phyloP scores from a whole-genome alignment of 2,888 invertebrate species.

The Campoplex capitator region DNA sequence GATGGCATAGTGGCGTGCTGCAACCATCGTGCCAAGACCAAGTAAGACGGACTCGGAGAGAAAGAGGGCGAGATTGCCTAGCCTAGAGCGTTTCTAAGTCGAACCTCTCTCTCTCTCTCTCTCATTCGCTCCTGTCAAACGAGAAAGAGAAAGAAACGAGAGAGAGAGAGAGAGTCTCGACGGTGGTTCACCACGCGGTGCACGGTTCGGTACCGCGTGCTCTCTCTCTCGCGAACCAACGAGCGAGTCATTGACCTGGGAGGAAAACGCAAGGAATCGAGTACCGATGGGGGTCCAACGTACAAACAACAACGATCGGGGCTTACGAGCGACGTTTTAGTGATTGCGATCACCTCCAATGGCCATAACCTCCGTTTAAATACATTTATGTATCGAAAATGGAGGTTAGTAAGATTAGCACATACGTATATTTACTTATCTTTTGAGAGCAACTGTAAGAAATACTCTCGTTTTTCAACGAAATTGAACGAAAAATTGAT shows the following conservation, averaged over 20 bases:
- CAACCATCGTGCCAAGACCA: constrained; percentile 57
- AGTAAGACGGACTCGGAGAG: constrained; percentile 26
- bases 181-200: constrained; percentile 67
- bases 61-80: constrained; percentile 15
- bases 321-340: constrained; percentile 45
- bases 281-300: constrained; percentile 68
- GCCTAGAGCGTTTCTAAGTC: constrained; percentile 53
- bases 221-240: constrained; percentile 71
- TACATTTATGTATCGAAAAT: background rate
- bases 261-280: constrained; percentile 74
- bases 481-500: too few relatives aligned
- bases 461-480: too few relatives aligned
- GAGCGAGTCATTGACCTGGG: constrained; percentile 78
- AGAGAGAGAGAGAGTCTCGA: constrained; percentile 34
- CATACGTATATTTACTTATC: background rate
- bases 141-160: constrained; percentile 51
- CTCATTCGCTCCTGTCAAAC: constrained; percentile 20
- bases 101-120: constrained; percentile 35
- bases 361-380: constrained; percentile 3
- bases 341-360: constrained; percentile 60
- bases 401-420: background rate
- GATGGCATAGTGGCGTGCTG: constrained; percentile 75
- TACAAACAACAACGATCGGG: constrained; percentile 35
- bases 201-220: constrained; percentile 72
- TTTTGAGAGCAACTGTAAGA: background rate